Evolutionary conservation across 2,888 invertebrate genomes (phyloP).

Genomic region (Crossocerus cetratus): DNA sequence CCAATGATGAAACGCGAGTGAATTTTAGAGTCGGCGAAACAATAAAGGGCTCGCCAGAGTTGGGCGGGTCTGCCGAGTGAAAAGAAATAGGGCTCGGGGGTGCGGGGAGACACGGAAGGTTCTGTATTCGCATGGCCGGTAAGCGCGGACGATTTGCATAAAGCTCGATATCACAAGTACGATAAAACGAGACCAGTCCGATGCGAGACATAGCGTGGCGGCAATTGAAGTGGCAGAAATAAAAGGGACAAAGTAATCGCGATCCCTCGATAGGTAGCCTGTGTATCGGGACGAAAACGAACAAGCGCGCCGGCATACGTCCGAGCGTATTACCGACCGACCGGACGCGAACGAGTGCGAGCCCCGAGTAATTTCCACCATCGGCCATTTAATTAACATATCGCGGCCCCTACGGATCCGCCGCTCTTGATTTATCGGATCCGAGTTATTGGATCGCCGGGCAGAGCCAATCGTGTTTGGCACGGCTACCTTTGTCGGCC

Average conservation of each 20-base stretch:
- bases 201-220: too few relatives aligned
- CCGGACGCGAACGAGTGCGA: conserved; percentile 13
- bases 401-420: conserved; percentile 24
- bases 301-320: not conserved
- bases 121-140: too few relatives aligned
- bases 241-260: conserved; percentile 1
- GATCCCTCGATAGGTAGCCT: not conserved
- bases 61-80: too few relatives aligned
- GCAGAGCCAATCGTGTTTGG: not conserved
- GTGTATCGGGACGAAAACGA: conserved; percentile 13
- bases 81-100: too few relatives aligned
- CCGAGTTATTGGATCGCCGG: conserved; percentile 10
- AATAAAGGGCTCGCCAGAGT: too few relatives aligned
- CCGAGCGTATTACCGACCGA: not conserved
- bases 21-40: too few relatives aligned
- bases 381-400: conserved; percentile 51
- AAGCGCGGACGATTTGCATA: too few relatives aligned
- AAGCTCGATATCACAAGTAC: too few relatives aligned
- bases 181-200: too few relatives aligned
- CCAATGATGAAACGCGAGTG: too few relatives aligned
- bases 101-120: too few relatives aligned
- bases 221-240: not conserved
- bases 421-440: conserved; percentile 43
- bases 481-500: conserved; percentile 1
- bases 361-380: conserved; percentile 41